These are phyloP conservation scores for Coregonus ussuriensis DNA, from an alignment of 2,797 vertebrate species.

Conservation along the genomic window DNA sequence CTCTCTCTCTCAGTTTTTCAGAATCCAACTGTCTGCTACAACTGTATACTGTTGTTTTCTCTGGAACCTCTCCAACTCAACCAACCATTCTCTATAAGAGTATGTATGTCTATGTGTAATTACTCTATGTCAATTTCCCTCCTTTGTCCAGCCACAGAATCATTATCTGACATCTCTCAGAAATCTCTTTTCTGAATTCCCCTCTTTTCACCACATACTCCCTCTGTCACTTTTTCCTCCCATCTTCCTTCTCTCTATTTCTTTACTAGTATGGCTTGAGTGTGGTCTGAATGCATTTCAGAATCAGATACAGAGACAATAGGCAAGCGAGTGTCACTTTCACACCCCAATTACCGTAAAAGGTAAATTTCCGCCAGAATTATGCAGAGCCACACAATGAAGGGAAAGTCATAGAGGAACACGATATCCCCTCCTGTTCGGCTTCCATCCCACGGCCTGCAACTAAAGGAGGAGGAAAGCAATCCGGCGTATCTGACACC, in stretches of 20 bases:
- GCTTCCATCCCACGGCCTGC: conserved; percentile 50
- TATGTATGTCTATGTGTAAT: conserved; percentile 6
- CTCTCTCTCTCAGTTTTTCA: background rate
- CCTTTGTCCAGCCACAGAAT: background rate
- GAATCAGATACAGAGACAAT: conserved; percentile 51
- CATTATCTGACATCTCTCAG: too few relatives aligned
- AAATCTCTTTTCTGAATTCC: too few relatives aligned
- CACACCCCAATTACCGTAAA: conserved; percentile 69
- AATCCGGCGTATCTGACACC: conserved; percentile 60
- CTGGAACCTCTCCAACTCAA: background rate
- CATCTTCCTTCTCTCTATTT: background rate
- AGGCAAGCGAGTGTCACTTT: conserved; percentile 65
- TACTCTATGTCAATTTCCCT: background rate
- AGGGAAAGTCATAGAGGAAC: conserved; percentile 38
- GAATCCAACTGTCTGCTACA: background rate
- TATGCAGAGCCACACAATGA: conserved; percentile 56
- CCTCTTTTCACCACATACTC: background rate
- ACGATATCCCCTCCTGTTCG: conserved; percentile 57
- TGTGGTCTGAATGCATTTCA: background rate
- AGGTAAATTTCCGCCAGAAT: conserved; percentile 30
- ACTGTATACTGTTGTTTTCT: background rate
- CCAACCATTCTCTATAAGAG: background rate
- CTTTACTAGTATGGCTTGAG: conserved; percentile 6
- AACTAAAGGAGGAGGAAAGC: conserved; percentile 51
- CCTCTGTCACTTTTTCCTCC: background rate